Evolutionary conservation across 2,888 invertebrate species (phyloP), one percentile per base, ranked within the genome.

Genomic region (Elaeidobius kamerunicus): DNA sequence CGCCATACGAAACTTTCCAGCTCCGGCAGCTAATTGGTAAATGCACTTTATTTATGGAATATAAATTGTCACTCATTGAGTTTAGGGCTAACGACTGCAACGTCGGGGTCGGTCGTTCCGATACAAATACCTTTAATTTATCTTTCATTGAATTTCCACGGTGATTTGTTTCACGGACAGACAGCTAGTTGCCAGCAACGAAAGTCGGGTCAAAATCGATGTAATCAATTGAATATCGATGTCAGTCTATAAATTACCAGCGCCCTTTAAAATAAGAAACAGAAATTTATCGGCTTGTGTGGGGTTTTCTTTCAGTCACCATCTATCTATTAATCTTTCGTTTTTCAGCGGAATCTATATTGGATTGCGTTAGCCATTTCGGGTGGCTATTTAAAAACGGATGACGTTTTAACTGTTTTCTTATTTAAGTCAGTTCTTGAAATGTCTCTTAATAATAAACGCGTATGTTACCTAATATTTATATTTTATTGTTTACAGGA

Each of bases 191-290:
- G 52, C 38, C 47, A 38, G 41, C 34, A 52, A 43, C 48, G 48
- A 53, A 48, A 53, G 43, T 48, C 47, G 39, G 43, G 30, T 44
- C 54, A 35, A 54, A 53, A 53, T 47, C 43, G 53, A 48, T 53
- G 49, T 49, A 54, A 54, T 49, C 54, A 49, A 54, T 49, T 54
- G 48, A 40, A 54, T 54, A 54, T 54, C 52, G 52, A 52, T 52
- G 52, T 52, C 52, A 42, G 47, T 47, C 52, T 35, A 52, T 52
- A 52, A 52, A 52, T 52, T 52, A 52, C 52, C 34, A 47, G 41
- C 52, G 46, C 47, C 42, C 38, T 52, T 47, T 47, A 52, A 52
- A 52, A 52, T 52, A 52, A 52, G 42, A 52, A 47, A 35, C 47
- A 4, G 38, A 41, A 42, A 52, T 52, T 52, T 52, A 52, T 52